Conservation (phyloP, 1,140 invertebrate genomes). For the Ceratina australensis region DNA sequence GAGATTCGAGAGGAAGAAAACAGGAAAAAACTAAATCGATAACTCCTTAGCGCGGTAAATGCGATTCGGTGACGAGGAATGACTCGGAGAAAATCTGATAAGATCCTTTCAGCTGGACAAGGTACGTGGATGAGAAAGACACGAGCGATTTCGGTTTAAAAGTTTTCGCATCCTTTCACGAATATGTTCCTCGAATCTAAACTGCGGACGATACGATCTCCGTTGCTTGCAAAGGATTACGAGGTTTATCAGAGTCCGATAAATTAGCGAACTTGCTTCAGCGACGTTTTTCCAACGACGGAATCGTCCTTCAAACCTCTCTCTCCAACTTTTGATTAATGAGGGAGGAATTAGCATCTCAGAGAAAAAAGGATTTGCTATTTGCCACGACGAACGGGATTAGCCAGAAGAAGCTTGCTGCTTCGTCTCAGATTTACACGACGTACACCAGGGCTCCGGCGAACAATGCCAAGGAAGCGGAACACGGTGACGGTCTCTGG, state of each 20-base stretch:
- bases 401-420: slow-evolving; percentile 15
- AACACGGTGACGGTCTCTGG: not conserved
- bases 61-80: not conserved
- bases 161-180: not conserved
- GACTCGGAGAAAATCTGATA: slow-evolving; percentile 8
- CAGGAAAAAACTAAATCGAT: not conserved
- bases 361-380: not conserved
- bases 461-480: not conserved
- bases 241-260: not conserved
- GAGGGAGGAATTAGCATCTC: not conserved
- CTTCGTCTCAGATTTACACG: not conserved
- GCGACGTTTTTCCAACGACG: not conserved
- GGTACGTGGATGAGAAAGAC: not conserved
- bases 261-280: slow-evolving; percentile 7
- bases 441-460: not conserved
- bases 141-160: not conserved
- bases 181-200: not conserved
- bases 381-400: slow-evolving; percentile 39
- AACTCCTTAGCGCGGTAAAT: not conserved
- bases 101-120: not conserved
- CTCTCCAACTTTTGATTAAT: slow-evolving; percentile 46
- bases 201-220: not conserved
- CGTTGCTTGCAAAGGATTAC: not conserved
- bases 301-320: slow-evolving; percentile 7
- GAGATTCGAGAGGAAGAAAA: slow-evolving; percentile 18